A percentile compares a stretch with the other conserved stretches of the same genome.
These are phyloP conservation scores for Hemibagrus wyckioides DNA, from an alignment of 2,113 vertebrate species.

Conservation along the genomic window DNA sequence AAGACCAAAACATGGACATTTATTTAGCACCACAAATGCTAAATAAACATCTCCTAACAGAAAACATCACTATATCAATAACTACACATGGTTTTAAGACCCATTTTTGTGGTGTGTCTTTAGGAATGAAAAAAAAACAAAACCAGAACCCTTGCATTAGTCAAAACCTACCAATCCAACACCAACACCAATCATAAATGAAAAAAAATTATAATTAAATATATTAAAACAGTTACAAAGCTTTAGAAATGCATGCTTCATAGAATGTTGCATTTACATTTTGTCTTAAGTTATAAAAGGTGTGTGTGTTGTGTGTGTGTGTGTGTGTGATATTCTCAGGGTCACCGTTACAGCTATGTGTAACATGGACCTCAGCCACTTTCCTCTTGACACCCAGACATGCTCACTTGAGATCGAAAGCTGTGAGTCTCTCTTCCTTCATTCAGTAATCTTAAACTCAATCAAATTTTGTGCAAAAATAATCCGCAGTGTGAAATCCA, in stretches of 20 bases:
- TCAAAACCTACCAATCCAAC: too few species aligned
- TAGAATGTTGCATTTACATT: not conserved
- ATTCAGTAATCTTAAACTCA: not conserved
- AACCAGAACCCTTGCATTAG: too few species aligned
- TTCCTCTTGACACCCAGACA: conserved; percentile 90
- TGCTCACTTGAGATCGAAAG: conserved; percentile 95
- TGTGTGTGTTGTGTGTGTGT: not conserved
- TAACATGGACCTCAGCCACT: conserved; percentile 93
- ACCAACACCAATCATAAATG: not conserved
- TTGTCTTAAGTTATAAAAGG: not conserved
- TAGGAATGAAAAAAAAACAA: too few species aligned
- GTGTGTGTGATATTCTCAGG: conserved; percentile 62
- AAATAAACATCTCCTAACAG: not conserved
- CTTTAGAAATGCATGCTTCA: not conserved
- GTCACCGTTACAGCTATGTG: conserved; percentile 95
- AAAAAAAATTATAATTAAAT: too few species aligned
- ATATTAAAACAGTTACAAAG: not conserved
- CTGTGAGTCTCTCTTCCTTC: conserved; percentile 78
- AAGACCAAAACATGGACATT: too few species aligned
- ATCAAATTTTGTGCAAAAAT: not conserved
- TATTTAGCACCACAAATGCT: too few species aligned
- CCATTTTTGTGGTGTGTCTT: too few species aligned
- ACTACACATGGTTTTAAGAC: too few species aligned
- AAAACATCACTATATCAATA: too few species aligned
- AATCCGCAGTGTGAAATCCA: too few species aligned